These are phyloP conservation scores for Probaryconus sp. DNA, from an alignment of 1,140 invertebrate genomes.

Conservation along the genomic window DNA sequence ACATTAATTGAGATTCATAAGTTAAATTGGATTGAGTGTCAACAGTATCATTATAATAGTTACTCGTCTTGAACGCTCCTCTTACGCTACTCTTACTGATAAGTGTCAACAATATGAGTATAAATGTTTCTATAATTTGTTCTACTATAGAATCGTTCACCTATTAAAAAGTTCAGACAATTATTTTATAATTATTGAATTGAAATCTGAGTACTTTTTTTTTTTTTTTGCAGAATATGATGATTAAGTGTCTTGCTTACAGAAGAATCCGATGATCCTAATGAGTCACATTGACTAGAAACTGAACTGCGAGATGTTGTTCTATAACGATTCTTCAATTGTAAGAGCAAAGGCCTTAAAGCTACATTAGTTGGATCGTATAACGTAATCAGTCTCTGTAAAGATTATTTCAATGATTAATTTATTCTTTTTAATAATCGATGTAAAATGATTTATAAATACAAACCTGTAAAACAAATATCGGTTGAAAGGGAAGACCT, in stretches of 20 bases:
- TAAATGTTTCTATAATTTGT: constrained; percentile 75
- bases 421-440: neutral
- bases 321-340: constrained; percentile 69
- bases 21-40: constrained; percentile 35
- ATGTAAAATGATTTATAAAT: constrained; percentile 21
- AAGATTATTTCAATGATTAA: constrained; percentile 16
- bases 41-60: too few species aligned
- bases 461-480: constrained; percentile 74
- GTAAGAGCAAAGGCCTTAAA: constrained; percentile 73
- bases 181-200: constrained; percentile 6
- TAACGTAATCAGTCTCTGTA: constrained; percentile 75
- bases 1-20: constrained; percentile 63
- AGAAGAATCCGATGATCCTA: constrained; percentile 70
- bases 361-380: constrained; percentile 79
- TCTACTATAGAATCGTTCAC: constrained; percentile 71
- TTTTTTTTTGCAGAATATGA: too few species aligned
- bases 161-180: constrained; percentile 41
- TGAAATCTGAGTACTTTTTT: too few species aligned
- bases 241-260: constrained; percentile 55
- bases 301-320: constrained; percentile 71
- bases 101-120: constrained; percentile 72
- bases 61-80: too few species aligned
- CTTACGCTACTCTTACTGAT: constrained; percentile 70
- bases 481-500: constrained; percentile 70
- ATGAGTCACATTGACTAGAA: constrained; percentile 75